Evolutionary conservation across 2,797 vertebrate genomes (phyloP), one percentile per base, ranked within the genome.

Genomic region (Eulemur albifrons): DNA sequence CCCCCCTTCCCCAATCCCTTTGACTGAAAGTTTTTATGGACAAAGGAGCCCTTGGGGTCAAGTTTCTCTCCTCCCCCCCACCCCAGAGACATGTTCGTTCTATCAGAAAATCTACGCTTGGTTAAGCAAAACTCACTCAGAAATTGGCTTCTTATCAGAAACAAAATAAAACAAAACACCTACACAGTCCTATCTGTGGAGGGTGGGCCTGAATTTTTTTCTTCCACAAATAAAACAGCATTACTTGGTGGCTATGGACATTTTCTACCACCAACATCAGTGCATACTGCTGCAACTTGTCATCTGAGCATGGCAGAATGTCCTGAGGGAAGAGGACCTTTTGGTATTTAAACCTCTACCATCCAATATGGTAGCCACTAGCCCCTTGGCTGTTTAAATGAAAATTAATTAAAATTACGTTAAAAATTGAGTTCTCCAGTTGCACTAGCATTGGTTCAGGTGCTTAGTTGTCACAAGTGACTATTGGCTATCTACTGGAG

Each of bases 61-160:
- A 10, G 20, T 40, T 63, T 70, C 8, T 65, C 77, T 63, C 38
- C 38, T 38, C 38, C 38, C 38, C 21, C 45, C 63, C 20, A 4
- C 0, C 0, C 48, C 67, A 84, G 40, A 21, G 21, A 54, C 8
- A 10, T 72, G n/a, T 35, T 80, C 40, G 40, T 88, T 87, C 88
- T 97, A 77, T 79, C 89, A 52, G 87, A 61, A 82, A 40, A 35
- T 38, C 25, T 2, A 69, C 48, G 92, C 50, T 79, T 88, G 20
- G 72, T 85, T 77, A 57, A 86, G 63, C 61, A 84, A 76, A 94
- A 25, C 70, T 61, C 35, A 4, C 61, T 50, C 59, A 35, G 77
- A 76, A 63, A 77, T 20, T 65, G 35, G 38, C 23, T 48, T 88
- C 57, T 88, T 86, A 45, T 52, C 61, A 75, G 70, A 93, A 91